A percentile compares a stretch with the other conserved stretches of the same genome.
phyloP scores from a whole-genome alignment of 2,113 vertebrate genomes.

The Amblyopsis rosae region DNA sequence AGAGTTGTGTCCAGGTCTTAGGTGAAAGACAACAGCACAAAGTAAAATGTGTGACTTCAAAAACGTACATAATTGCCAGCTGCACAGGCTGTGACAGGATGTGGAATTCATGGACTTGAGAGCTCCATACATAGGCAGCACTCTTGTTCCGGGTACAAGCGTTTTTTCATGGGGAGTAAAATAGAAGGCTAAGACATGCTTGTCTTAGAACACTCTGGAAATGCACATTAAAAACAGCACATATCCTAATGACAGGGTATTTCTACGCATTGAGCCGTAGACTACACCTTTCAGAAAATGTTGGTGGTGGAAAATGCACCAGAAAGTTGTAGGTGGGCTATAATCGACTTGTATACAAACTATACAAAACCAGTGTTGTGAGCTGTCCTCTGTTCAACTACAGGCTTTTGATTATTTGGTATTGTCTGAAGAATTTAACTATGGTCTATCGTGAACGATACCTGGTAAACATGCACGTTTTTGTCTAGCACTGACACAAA shows the following conservation, averaged over 20 bases:
- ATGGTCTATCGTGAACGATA: not conserved
- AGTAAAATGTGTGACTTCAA: conserved; percentile 40
- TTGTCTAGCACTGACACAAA: not conserved
- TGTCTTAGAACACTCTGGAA: not conserved
- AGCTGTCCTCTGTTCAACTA: conserved; percentile 31
- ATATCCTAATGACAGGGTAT: no score
- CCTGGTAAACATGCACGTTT: not conserved
- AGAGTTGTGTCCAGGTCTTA: not conserved
- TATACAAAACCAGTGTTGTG: conserved; percentile 11
- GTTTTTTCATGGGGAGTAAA: conserved; percentile 21
- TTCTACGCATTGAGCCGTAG: not conserved
- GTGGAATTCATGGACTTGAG: conserved; percentile 67
- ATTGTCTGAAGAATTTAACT: conserved; percentile 10
- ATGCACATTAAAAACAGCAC: no score
- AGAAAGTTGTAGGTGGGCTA: not conserved
- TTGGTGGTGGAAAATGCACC: not conserved
- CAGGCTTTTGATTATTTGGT: conserved; percentile 3
- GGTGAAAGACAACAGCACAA: conserved; percentile 4
- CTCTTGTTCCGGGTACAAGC: conserved; percentile 48
- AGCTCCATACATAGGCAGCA: conserved; percentile 33
- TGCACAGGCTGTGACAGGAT: conserved; percentile 73
- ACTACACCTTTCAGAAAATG: not conserved
- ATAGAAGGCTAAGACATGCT: conserved; percentile 2
- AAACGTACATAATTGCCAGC: conserved; percentile 50
- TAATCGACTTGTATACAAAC: conserved; percentile 6